phyloP scores from a whole-genome alignment of 2,888 invertebrate genomes.

The Prosapia bicincta region DNA sequence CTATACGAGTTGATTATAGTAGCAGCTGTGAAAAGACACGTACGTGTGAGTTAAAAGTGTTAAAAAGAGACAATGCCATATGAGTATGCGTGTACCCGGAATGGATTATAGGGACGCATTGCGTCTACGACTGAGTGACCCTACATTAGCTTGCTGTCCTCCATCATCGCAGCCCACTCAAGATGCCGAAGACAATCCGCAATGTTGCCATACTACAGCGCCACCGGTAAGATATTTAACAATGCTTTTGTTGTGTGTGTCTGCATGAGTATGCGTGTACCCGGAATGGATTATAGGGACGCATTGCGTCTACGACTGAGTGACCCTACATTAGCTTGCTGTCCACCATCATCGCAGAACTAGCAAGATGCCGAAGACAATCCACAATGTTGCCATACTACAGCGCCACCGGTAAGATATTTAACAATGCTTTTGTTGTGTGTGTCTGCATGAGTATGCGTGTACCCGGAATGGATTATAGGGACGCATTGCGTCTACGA shows the following conservation, averaged over 20 bases:
- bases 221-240: not conserved
- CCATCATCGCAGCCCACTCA: conserved; percentile 44
- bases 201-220: conserved; percentile 5
- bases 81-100: conserved; percentile 1
- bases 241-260: no score
- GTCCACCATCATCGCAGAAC: conserved; percentile 44
- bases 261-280: not conserved
- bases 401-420: conserved; percentile 3
- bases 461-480: conserved; percentile 2
- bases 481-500: conserved; percentile 47
- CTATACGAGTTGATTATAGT: no score
- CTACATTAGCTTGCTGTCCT: conserved; percentile 45
- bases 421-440: not conserved
- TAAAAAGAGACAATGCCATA: not conserved
- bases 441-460: not conserved
- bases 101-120: conserved; percentile 40
- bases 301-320: conserved; percentile 50
- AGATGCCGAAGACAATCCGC: conserved; percentile 45
- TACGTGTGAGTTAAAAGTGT: not conserved
- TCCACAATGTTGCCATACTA: conserved; percentile 3
- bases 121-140: conserved; percentile 51
- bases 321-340: conserved; percentile 45
- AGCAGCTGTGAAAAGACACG: no score
- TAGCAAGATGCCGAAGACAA: conserved; percentile 50
- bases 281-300: conserved; percentile 8